These are phyloP conservation scores for Seira musarum DNA, from an alignment of 2,888 invertebrate species.

Conservation along the genomic window DNA sequence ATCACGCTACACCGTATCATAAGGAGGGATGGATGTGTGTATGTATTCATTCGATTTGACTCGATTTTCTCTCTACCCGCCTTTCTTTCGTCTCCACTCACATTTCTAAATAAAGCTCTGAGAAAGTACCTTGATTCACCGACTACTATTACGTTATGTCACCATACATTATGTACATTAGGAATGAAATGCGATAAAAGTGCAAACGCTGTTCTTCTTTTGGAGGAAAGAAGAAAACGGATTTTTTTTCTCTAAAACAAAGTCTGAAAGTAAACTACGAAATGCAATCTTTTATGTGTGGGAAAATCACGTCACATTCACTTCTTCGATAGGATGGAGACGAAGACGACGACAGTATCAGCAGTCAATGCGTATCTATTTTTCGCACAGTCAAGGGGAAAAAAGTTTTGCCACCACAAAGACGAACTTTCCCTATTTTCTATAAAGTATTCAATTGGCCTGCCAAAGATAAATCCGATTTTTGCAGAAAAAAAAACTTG, in stretches of 20 bases:
- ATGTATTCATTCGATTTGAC: no score
- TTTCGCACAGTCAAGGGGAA: slow-evolving; percentile 15
- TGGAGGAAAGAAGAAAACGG: no score
- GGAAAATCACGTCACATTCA: slow-evolving; percentile 33
- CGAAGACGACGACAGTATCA: slow-evolving; percentile 37
- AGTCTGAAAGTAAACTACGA: no score
- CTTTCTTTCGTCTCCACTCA: not conserved
- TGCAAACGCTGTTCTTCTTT: no score
- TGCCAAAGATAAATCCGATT: slow-evolving; percentile 45
- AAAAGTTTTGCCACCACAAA: slow-evolving; percentile 5
- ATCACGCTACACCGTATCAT: no score
- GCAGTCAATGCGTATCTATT: slow-evolving; percentile 35
- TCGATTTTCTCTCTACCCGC: no score
- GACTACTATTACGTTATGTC: slow-evolving; percentile 15
- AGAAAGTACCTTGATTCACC: no score
- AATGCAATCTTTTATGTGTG: no score
- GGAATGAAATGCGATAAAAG: slow-evolving; percentile 8
- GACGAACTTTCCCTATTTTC: slow-evolving; percentile 42
- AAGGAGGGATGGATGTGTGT: no score
- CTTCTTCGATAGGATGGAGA: no score
- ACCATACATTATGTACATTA: slow-evolving; percentile 35
- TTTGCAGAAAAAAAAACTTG: not conserved
- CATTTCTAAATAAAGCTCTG: slow-evolving; percentile 28
- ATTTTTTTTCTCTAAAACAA: no score
- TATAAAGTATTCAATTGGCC: slow-evolving; percentile 35